Evolutionary conservation across 2,888 invertebrate genomes (phyloP).

Genomic region (Drosophila heteroneura): DNA sequence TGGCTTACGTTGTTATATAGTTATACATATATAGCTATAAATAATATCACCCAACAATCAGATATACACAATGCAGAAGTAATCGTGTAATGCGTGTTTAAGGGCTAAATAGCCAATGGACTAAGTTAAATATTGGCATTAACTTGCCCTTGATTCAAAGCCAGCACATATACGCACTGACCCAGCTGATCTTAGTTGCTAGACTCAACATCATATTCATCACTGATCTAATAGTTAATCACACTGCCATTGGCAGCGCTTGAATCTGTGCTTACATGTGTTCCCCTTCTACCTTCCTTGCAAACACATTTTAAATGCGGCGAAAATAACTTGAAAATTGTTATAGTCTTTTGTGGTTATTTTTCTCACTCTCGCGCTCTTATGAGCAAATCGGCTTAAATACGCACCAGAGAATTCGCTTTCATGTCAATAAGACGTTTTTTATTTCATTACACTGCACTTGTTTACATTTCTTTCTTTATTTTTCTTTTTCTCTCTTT

Average conservation of each 20-base stretch:
- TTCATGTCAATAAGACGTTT: conserved; percentile 54
- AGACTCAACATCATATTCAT: conserved; percentile 14
- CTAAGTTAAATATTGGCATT: conserved; percentile 30
- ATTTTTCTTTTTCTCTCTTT: conserved; percentile 6
- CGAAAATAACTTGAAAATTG: conserved; percentile 61
- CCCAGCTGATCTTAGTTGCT: conserved; percentile 1
- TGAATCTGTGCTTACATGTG: conserved; percentile 17
- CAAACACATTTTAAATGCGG: conserved; percentile 23
- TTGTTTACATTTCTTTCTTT: conserved; percentile 47
- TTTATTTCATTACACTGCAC: conserved; percentile 66
- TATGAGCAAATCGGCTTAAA: conserved; percentile 67
- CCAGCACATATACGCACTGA: conserved; percentile 27
- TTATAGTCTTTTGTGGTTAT: conserved; percentile 62
- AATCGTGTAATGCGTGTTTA: no score
- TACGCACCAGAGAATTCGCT: conserved; percentile 65
- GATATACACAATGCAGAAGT: neutral
- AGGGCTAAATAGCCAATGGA: conserved; percentile 2
- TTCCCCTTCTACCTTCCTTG: neutral
- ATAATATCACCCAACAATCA: neutral
- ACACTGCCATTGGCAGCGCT: conserved; percentile 53
- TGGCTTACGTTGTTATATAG: neutral
- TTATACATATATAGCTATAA: neutral
- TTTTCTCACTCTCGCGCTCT: conserved; percentile 2
- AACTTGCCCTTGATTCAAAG: conserved; percentile 14
- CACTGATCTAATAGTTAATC: conserved; percentile 44